Base-by-base conservation (phyloP, 2,888 invertebrate species). In the Lasiommata megera region DNA sequence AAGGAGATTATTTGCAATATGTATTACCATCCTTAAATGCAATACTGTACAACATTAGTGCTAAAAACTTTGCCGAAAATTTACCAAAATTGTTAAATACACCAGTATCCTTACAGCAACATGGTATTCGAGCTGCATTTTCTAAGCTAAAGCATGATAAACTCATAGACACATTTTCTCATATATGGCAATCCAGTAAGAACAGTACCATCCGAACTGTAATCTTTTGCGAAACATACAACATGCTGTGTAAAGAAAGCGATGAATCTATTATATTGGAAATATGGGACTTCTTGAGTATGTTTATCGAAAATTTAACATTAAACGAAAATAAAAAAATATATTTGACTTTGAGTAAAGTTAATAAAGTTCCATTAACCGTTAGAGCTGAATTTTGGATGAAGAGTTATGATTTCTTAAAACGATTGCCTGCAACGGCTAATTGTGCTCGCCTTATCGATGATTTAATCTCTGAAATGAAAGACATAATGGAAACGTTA, bases 91-190 rank as follows among this genome's bases (percentile, higher is more conserved):
- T 88, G 51, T 48, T 67, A 6, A 68, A 79, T 66, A 64, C 80
- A 0, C 82, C 80, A 0, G 85, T 85, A 11, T 85, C 85, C 1
- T 65, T 86, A 50, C 80, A 82, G 63, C 86, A 86, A 67, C 82
- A 84, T 62, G 80, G 78, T 1, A 78, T 86, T 46, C 74, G 81
- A 29, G 62, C 78, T 40, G 79, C 80, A n/a, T 77, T 75, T 53
- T 43, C 51, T 1, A 83, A 80, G 54, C 64, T 84, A 8, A 69
- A 74, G 53, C 64, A 67, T 17, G 64, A 73, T 11, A 73, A 75
- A 41, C 56, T 80, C 1, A 73, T 71, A 66, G 58, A 70, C 48
- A 64, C 79, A 53, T 78, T 81, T 53, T 64, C 69, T 9, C 64
- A 73, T 54, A 67, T 74, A 29, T 86, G 85, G 85, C 72, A 75